Percentiles rank a stretch among this genome's conserved stretches.
Conservation (phyloP, 2,888 invertebrate species). For the Noctuana brunneofusca region DNA sequence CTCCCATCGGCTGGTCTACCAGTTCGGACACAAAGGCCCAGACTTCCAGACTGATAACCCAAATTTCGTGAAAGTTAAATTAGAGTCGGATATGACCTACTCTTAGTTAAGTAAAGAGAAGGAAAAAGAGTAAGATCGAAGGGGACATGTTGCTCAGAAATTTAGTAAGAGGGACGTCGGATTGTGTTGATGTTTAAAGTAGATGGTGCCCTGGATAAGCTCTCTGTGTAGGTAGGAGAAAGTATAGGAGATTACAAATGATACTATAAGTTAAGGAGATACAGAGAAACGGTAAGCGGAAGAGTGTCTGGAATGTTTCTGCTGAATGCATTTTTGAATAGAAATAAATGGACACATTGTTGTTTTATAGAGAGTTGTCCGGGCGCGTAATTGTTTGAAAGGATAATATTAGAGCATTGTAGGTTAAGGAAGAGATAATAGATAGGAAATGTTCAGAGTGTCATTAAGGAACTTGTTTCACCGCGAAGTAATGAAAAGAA, state of each 20-base stretch:
- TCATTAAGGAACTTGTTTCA: slow-evolving; percentile 36
- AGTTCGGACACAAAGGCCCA: slow-evolving; percentile 91
- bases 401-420: slow-evolving; percentile 37
- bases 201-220: slow-evolving; percentile 37
- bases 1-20: slow-evolving; percentile 90
- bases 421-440: slow-evolving; percentile 39
- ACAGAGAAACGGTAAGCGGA: not conserved
- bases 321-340: not conserved
- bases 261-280: not conserved
- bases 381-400: slow-evolving; percentile 39
- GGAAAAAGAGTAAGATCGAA: slow-evolving; percentile 40
- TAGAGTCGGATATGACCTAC: slow-evolving; percentile 60
- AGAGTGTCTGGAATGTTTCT: not conserved
- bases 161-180: slow-evolving; percentile 37
- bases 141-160: slow-evolving; percentile 42
- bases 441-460: slow-evolving; percentile 55
- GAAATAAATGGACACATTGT: not conserved
- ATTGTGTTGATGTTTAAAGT: slow-evolving; percentile 39
- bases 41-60: slow-evolving; percentile 89
- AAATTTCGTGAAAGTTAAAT: slow-evolving; percentile 70
- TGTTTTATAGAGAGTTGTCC: slow-evolving; percentile 36
- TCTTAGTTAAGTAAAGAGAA: slow-evolving; percentile 56
- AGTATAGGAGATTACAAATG: slow-evolving; percentile 25
- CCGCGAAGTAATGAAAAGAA: slow-evolving; percentile 9
- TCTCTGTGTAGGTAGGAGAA: slow-evolving; percentile 35